Conservation (phyloP, 2,113 vertebrate genomes). For the Microtus pennsylvanicus region DNA sequence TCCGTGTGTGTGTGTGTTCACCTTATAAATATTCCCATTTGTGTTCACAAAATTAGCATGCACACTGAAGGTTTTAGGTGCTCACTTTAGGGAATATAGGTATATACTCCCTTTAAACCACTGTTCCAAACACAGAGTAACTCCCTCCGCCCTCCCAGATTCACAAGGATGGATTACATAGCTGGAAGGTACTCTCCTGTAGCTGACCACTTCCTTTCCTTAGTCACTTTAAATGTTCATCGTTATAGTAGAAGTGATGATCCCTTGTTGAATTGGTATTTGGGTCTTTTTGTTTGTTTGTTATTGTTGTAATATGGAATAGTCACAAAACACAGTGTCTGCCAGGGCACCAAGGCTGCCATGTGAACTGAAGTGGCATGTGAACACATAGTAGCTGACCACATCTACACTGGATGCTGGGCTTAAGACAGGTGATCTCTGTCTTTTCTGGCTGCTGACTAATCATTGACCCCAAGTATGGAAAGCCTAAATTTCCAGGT, state of each 20-base stretch:
- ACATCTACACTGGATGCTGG: neutral
- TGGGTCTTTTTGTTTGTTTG: neutral
- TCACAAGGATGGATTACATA: neutral
- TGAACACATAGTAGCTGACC: neutral
- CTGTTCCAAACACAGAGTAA: neutral
- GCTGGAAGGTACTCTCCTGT: neutral
- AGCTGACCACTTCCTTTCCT: neutral
- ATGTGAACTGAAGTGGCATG: neutral
- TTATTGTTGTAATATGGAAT: neutral
- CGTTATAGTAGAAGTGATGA: neutral
- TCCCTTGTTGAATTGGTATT: neutral
- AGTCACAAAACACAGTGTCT: neutral
- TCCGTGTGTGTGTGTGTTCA: neutral
- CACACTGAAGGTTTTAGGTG: neutral
- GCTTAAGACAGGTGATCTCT: neutral
- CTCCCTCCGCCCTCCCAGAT: neutral
- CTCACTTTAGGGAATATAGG: neutral
- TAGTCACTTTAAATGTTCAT: conserved; percentile 1
- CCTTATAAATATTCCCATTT: neutral
- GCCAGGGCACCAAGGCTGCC: neutral
- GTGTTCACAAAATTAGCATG: neutral
- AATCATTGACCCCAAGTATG: neutral
- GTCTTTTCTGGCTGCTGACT: neutral
- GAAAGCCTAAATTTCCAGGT: neutral
- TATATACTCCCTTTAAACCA: neutral